These are phyloP conservation scores for Vulpes vulpes DNA, from an alignment of 2,113 vertebrate genomes.

Conservation along the genomic window DNA sequence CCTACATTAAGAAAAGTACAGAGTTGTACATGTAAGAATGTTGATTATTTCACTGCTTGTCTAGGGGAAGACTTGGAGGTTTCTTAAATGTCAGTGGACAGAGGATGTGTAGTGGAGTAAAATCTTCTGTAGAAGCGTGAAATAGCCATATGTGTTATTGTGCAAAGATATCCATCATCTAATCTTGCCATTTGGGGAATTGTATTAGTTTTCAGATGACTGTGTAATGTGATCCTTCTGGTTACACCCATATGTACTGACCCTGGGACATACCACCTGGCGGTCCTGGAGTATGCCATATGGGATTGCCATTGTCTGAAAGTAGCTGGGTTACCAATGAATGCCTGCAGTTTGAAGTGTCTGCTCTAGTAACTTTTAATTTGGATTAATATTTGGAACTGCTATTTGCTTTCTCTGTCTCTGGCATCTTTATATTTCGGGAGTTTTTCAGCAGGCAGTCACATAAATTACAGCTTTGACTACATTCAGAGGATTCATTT, in stretches of 20 bases:
- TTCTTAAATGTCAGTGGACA: neutral
- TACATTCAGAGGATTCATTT: neutral
- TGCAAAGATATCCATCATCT: fast-evolving
- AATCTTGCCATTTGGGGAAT: neutral
- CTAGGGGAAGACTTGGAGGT: neutral
- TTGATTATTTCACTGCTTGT: fast-evolving
- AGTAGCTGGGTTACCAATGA: fast-evolving
- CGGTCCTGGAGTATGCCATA: fast-evolving
- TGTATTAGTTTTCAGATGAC: neutral
- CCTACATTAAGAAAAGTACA: neutral
- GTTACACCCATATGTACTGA: fast-evolving
- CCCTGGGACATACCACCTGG: neutral
- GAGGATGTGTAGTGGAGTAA: neutral
- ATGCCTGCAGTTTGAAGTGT: no score
- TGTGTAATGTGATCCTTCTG: no score
- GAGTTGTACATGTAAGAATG: fast-evolving
- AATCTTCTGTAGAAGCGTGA: fast-evolving
- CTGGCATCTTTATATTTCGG: neutral
- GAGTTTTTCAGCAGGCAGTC: neutral
- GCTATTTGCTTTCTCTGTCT: neutral
- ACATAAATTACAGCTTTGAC: neutral
- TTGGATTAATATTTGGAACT: neutral
- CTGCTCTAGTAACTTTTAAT: neutral
- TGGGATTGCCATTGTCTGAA: fast-evolving
- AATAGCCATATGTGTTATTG: fast-evolving